Evolutionary conservation across 2,888 invertebrate species (phyloP), one percentile per base, ranked within the genome.

Genomic region (Apamea anceps): DNA sequence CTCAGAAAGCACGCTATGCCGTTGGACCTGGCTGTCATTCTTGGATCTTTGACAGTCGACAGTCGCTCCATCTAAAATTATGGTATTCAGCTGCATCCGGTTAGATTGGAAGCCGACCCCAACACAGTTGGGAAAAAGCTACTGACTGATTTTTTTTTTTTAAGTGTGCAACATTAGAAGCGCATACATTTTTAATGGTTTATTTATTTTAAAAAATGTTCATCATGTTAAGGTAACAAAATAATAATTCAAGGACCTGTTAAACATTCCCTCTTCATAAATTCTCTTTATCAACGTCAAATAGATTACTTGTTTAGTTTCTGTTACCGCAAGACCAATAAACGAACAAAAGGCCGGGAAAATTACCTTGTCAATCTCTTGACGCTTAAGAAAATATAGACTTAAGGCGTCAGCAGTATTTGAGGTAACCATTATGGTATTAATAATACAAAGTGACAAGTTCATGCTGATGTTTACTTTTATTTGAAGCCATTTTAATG

Each of bases 361-460:
- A 85, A 84, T 84, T 85, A 85, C 72, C 72, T 81, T 81, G 84
- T 84, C 77, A 85, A 78, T 81, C 72, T 72, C 48, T 81, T 70
- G 72, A 66, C 42, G 75, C 51, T 72, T 68, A 32, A 68, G 77
- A 85, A 81, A 84, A 68, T 77, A 60, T 72, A 45, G 37, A 45
- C 37, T 32, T 65, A n/a, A 42, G 72, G 13, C 45, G 32, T 71
- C 66, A 70, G 68, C 68, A 65, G 32, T 54, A 60, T 79, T 72
- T 4, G 21, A 28, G 63, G 45, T 6, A 18, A 67, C 57, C 57
- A 65, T 57, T 57, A 51, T 13, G 32, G 57, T 45, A 48, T 60
- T 72, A 66, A 66, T 71, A 60, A 66, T 71, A 42, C 21, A n/a
- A 57, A 66, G 1, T 15, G n/a, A 71, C 72, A 72, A 57, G 12